Base-by-base conservation (phyloP, 1,140 invertebrate genomes). In the Hyposmocoma kahamanoa region DNA sequence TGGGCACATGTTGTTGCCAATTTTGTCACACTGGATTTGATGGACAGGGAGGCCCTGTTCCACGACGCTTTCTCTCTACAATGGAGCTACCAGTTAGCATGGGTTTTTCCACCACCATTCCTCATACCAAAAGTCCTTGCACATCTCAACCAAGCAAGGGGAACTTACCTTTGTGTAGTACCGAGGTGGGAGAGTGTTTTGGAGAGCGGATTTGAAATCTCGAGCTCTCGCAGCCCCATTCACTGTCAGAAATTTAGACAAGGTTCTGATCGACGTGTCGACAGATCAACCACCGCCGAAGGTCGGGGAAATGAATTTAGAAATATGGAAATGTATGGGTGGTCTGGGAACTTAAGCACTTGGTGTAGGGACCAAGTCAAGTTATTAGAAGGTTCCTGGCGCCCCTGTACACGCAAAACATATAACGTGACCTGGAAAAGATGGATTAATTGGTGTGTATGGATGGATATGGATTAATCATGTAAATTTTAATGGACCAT, bases 21-120 rank as follows among this genome's bases (percentile, higher is more conserved):
- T 6, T 81, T 78, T 41, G 47, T 22, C 3, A 38, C 47, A 11
- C 36, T 51, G n/a, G 57, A 57, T 18, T 17, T 36, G 3, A 54
- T 50, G 47, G 67, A 75, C 57, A 52, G 22, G 1, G n/a, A 56
- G 36, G 67, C 68, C 1, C 6, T 49, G 13, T 63, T 67, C 44
- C 62, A 67, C 56, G 63, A 77, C 41, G 74, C 75, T 2, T 78
- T 78, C 60, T 64, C 62, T 44, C 50, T 36, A 13, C 39, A 19
- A 1, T 81, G 77, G 70, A 42, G 60, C 6, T 82, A 44, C 45
- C 55, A 19, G n/a, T 59, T 78, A 22, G 72, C 59, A 8, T 82
- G 72, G 72, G 50, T 78, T 1, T 82, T 82, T 22, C 73, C 75
- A 1, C 73, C 70, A 15, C 73, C 75, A 3, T 69, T 46, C 47